Percentiles rank a stretch among this genome's conserved stretches.
These are phyloP conservation scores for Lucilia cuprina DNA, from an alignment of 1,140 invertebrate species.

Conservation along the genomic window DNA sequence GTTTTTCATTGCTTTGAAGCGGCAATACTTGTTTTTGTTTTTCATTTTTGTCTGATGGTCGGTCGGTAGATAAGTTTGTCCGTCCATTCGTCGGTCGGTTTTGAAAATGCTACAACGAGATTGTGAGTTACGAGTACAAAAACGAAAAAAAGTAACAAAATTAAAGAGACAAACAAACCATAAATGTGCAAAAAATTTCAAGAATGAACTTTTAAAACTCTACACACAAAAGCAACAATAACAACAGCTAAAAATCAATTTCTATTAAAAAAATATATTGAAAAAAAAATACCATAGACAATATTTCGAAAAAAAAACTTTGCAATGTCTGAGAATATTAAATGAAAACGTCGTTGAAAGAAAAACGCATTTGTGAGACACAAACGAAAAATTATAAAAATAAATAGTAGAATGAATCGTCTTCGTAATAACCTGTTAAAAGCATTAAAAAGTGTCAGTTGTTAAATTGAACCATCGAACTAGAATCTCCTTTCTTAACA, in stretches of 20 bases:
- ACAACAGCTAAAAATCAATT: not conserved
- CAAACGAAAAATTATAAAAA: not conserved
- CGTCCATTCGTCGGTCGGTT: not conserved
- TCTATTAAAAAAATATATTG: not conserved
- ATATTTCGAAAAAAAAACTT: not conserved
- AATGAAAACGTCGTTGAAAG: not conserved
- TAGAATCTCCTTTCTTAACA: not conserved
- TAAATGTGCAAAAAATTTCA: constrained; percentile 33
- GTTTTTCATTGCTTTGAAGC: not conserved
- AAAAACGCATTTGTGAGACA: not conserved
- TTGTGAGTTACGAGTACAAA: not conserved
- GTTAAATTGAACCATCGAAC: constrained; percentile 20
- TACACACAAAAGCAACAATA: not conserved
- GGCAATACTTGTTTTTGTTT: not conserved
- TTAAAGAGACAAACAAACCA: not conserved
- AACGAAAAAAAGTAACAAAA: not conserved
- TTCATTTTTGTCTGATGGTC: not conserved
- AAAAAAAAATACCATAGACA: not conserved
- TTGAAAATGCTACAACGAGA: not conserved
- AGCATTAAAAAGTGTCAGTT: constrained; percentile 32
- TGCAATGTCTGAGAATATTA: not conserved
- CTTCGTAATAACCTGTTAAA: constrained; percentile 32
- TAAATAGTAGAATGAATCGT: not conserved
- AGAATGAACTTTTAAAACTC: constrained; percentile 14
- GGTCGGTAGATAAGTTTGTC: not conserved